Base-by-base conservation (phyloP, 2,797 vertebrate species). In the Liparis tanakae region DNA sequence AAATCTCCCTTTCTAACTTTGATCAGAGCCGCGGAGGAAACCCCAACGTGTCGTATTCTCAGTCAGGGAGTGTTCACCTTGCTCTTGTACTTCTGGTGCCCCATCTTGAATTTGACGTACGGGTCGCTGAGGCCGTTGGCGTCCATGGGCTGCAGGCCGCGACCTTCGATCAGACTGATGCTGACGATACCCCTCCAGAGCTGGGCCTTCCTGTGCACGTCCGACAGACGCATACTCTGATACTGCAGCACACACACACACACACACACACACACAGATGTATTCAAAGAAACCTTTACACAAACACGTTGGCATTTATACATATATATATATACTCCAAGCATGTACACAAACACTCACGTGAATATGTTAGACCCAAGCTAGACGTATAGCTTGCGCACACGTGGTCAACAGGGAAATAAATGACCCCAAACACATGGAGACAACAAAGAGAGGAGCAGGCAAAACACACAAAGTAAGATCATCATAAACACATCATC, bases 181-280 rank as follows among this genome's bases (percentile, higher is more conserved):
- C 97, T 99, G 65, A 99, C 98, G 54, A 99, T 97, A 1, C 97
- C 98, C 88, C 97, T 95, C 97, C 97, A 99, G n/a, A 99, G 94
- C 79, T 98, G 98, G 50, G 96, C 91, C 81, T 98, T 99, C 88
- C 94, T 94, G 91, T 98, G 96, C 72, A 96, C 90, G 13, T 99
- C 97, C 74, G 97, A 97, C 72, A 99, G 94, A 56, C 95, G 95
- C 90, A 98, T 93, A 84, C 97, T 99, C 91, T 98, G 96, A 57
- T 94, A 94, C 96, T 98, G 96, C 90, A 94, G 61, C 63, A 72
- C 68, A 81, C 65, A 68, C 44, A 67, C 54, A n/a, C n/a, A n/a
- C n/a, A n/a, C n/a, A n/a, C n/a, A 60, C 33, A 46, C 44, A 46
- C 44, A 46, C 44, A 73, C 25, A 30, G 25, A 30, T 30, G 76